Evolutionary conservation across 2,113 vertebrate species (phyloP).

Genomic region (Aspidoscelis tigris): DNA sequence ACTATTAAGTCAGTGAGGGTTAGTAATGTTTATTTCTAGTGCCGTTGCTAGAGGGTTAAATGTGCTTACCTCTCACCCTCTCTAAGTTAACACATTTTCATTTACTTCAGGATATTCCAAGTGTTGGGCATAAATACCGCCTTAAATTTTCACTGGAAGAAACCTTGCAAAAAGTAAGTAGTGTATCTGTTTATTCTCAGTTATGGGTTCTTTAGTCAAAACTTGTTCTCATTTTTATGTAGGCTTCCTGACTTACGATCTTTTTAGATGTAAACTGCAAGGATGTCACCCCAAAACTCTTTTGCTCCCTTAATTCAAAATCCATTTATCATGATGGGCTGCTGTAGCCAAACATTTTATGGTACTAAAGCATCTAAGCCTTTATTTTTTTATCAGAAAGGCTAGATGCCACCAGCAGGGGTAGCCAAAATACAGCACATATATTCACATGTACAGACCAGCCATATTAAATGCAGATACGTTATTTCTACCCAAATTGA

Average conservation of each 20-base stretch:
- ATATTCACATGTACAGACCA: too few species aligned
- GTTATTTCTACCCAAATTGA: too few species aligned
- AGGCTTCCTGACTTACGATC: background rate
- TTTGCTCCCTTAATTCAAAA: background rate
- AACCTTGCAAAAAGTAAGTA: constrained; percentile 80
- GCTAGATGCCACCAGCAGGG: too few species aligned
- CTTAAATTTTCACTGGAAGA: constrained; percentile 86
- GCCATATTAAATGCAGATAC: too few species aligned
- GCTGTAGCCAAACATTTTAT: too few species aligned
- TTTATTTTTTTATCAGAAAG: too few species aligned
- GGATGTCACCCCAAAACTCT: background rate
- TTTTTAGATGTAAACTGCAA: background rate
- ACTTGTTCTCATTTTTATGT: background rate
- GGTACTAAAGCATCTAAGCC: too few species aligned
- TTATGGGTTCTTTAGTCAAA: background rate
- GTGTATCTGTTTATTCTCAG: constrained; percentile 11
- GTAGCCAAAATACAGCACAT: too few species aligned
- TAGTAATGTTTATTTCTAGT: too few species aligned
- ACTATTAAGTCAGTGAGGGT: background rate
- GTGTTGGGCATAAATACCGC: constrained; percentile 81
- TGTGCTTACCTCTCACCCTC: background rate
- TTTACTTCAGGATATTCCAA: constrained; percentile 77
- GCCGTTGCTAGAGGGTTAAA: background rate
- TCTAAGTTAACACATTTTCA: background rate
- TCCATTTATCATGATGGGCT: background rate